These are phyloP conservation scores for Panagrolaimus sp. DNA, from an alignment of 1,140 invertebrate genomes.

Conservation along the genomic window DNA sequence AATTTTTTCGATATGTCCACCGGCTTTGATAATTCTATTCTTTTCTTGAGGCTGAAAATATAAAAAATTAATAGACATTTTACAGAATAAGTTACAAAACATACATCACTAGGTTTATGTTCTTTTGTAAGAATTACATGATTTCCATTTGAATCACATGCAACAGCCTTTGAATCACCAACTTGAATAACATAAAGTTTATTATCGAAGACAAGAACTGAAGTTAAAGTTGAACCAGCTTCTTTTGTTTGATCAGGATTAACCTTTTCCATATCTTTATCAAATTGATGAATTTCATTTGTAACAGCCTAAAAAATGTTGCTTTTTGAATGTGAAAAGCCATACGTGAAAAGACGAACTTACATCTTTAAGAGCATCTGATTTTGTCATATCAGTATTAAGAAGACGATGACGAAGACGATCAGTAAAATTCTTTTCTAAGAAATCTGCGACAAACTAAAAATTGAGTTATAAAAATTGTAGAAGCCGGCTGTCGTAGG, in stretches of 20 bases:
- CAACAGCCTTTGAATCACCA: constrained; percentile 86
- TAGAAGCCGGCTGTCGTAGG: no score
- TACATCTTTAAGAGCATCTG: background rate
- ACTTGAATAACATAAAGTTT: constrained; percentile 85
- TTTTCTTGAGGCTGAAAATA: no score
- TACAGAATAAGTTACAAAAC: background rate
- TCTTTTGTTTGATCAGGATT: background rate
- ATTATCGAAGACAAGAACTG: constrained; percentile 57
- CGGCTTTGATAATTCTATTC: no score
- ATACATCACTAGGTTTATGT: constrained; percentile 75
- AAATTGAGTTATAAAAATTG: no score
- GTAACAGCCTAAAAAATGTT: background rate
- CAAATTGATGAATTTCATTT: constrained; percentile 15
- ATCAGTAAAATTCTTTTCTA: constrained; percentile 22
- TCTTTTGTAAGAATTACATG: constrained; percentile 87
- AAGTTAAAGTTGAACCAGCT: constrained; percentile 28
- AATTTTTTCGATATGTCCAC: no score
- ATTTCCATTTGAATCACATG: constrained; percentile 81
- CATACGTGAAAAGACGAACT: background rate
- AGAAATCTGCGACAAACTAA: constrained; percentile 24
- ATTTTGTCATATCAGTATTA: background rate
- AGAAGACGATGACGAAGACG: background rate
- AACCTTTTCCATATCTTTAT: background rate
- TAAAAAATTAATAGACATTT: no score
- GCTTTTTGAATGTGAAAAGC: no score